Conservation (phyloP, 2,888 invertebrate genomes). For the Torymus auratus region DNA sequence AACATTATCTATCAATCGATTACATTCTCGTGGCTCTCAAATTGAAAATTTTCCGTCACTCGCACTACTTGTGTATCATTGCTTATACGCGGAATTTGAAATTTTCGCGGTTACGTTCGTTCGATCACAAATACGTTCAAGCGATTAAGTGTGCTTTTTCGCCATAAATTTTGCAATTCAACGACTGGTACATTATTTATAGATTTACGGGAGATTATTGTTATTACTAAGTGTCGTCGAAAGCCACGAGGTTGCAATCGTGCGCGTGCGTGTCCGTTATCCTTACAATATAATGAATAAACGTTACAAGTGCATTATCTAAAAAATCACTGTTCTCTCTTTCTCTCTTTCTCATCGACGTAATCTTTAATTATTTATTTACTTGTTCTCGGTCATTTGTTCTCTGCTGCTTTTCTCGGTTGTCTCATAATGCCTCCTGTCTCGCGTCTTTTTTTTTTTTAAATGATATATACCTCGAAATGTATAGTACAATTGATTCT, state of each 20-base stretch:
- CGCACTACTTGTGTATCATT: neutral
- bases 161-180: neutral
- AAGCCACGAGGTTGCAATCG: slow-evolving; percentile 64
- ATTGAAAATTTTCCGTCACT: slow-evolving; percentile 17
- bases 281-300: slow-evolving; percentile 68
- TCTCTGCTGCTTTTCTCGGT: slow-evolving; percentile 30
- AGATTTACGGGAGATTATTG: neutral
- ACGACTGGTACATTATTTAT: neutral
- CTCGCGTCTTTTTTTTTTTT: neutral
- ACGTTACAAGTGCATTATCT: slow-evolving; percentile 75
- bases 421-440: slow-evolving; percentile 68
- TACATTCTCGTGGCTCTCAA: slow-evolving; percentile 64
- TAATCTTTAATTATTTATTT: slow-evolving; percentile 8
- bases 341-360: neutral
- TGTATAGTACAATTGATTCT: slow-evolving; percentile 50
- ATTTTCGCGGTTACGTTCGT: neutral
- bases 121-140: neutral
- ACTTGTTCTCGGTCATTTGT: neutral
- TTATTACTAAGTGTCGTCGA: neutral
- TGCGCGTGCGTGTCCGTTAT: slow-evolving; percentile 61
- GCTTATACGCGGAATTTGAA: neutral
- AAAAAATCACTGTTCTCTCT: slow-evolving; percentile 72
- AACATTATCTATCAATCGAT: slow-evolving; percentile 57
- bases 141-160: neutral
- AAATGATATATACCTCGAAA: slow-evolving; percentile 48